Percentiles rank a stretch among this genome's conserved stretches.
Conservation (phyloP, 2,113 vertebrate species). For the Sceloporus tristichus region DNA sequence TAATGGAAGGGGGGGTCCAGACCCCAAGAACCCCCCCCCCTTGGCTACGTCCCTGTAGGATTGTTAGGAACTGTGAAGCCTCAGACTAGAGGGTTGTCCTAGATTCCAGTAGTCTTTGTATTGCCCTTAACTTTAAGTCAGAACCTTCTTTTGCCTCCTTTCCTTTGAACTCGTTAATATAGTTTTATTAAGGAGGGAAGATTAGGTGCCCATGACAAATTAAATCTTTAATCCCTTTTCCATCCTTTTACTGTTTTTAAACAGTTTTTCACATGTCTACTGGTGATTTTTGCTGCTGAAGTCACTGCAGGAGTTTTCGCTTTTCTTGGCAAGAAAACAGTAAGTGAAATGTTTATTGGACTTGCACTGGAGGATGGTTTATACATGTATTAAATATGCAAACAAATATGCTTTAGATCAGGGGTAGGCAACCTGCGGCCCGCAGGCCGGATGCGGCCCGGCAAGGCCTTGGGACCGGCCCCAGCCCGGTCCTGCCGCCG, state of each 20-base stretch:
- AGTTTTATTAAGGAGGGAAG: not conserved
- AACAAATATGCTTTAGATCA: slow-evolving; percentile 20
- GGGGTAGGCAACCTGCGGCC: too few species aligned
- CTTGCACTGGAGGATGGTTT: not conserved
- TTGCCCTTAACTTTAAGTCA: not conserved
- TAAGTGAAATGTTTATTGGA: slow-evolving; percentile 70
- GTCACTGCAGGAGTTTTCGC: slow-evolving; percentile 95
- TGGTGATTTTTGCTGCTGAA: slow-evolving; percentile 97
- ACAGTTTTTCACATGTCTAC: slow-evolving; percentile 94
- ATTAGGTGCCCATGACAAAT: not conserved
- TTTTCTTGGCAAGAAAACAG: slow-evolving; percentile 93
- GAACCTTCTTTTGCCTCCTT: not conserved
- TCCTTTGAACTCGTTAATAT: not conserved
- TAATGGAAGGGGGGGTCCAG: too few species aligned
- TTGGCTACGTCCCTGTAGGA: too few species aligned
- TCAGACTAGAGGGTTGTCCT: too few species aligned
- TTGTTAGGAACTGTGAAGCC: too few species aligned
- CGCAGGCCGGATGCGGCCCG: too few species aligned
- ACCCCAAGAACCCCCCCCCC: too few species aligned
- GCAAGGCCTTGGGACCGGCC: too few species aligned
- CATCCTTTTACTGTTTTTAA: slow-evolving; percentile 35
- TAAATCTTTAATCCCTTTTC: slow-evolving; percentile 54
- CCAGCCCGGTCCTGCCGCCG: too few species aligned
- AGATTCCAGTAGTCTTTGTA: not conserved
- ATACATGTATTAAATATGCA: not conserved